Conservation (phyloP, 92 coral and sea anemone genomes). For the Scolanthus callimorphus region DNA sequence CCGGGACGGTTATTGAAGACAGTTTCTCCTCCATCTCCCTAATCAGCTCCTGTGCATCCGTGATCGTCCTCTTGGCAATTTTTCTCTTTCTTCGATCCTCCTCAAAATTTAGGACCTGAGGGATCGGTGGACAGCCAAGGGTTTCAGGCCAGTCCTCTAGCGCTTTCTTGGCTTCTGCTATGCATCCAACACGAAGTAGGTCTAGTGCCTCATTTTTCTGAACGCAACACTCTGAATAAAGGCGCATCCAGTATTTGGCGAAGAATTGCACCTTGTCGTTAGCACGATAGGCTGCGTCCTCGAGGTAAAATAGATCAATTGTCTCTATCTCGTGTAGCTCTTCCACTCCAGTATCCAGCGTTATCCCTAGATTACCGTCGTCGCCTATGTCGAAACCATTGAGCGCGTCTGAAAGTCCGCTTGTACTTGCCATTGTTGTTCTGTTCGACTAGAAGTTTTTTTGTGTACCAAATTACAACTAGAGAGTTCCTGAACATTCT, state of each 20-base stretch:
- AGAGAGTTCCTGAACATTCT: no score
- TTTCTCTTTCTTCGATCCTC: no score
- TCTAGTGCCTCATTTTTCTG: conserved; percentile 7
- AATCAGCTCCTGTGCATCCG: no score
- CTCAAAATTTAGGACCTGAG: background rate
- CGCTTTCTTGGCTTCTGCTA: background rate
- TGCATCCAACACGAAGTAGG: background rate
- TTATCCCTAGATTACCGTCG: no score
- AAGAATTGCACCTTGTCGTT: conserved; percentile 32
- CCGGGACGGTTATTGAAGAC: no score
- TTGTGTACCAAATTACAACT: no score
- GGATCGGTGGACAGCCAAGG: background rate
- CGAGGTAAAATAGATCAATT: conserved; percentile 12
- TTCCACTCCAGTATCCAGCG: background rate
- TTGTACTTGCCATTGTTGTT: no score
- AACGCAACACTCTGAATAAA: conserved; percentile 37
- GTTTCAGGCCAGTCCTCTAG: background rate
- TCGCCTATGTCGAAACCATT: no score
- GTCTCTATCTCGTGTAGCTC: background rate
- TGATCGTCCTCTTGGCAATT: no score
- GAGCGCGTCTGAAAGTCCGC: no score
- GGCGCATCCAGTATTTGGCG: conserved; percentile 28
- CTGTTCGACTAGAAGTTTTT: no score
- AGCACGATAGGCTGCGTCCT: conserved; percentile 1
- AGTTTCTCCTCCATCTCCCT: no score